Percentiles rank a stretch among this genome's conserved stretches.
Conservation (phyloP, 2,888 invertebrate species). For the Drosophila paucipuncta region DNA sequence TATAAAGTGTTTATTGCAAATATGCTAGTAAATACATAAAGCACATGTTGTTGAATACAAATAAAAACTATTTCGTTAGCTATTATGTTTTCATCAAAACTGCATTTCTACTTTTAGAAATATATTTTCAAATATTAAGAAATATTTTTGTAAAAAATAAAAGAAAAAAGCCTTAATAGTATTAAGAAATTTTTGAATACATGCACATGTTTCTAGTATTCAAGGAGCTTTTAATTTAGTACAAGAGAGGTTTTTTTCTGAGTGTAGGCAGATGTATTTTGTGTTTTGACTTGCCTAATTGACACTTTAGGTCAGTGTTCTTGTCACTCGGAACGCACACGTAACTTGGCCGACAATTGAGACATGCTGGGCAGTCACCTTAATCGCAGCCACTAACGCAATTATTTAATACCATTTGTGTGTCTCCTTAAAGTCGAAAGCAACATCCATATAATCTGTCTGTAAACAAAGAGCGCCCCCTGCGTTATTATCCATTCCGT, state of each 20-base stretch:
- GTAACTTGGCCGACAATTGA: conserved; percentile 24
- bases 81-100: not conserved
- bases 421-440: conserved; percentile 63
- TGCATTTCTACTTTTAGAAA: not conserved
- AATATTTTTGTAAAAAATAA: no score
- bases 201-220: no score
- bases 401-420: conserved; percentile 73
- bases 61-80: conserved; percentile 3
- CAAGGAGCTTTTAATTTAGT: not conserved
- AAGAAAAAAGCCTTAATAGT: no score
- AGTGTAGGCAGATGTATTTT: not conserved
- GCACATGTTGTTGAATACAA: not conserved
- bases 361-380: conserved; percentile 41
- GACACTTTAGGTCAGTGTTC: conserved; percentile 30
- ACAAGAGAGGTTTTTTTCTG: not conserved
- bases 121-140: not conserved
- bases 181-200: no score
- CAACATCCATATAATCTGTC: conserved; percentile 52
- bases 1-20: not conserved
- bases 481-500: not conserved
- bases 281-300: not conserved
- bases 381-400: conserved; percentile 42
- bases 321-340: conserved; percentile 17
- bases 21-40: not conserved
- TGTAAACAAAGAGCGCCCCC: conserved; percentile 53